These are phyloP conservation scores for Melanotaenia pygmaea DNA, from an alignment of 2,797 vertebrate genomes.

Conservation along the genomic window DNA sequence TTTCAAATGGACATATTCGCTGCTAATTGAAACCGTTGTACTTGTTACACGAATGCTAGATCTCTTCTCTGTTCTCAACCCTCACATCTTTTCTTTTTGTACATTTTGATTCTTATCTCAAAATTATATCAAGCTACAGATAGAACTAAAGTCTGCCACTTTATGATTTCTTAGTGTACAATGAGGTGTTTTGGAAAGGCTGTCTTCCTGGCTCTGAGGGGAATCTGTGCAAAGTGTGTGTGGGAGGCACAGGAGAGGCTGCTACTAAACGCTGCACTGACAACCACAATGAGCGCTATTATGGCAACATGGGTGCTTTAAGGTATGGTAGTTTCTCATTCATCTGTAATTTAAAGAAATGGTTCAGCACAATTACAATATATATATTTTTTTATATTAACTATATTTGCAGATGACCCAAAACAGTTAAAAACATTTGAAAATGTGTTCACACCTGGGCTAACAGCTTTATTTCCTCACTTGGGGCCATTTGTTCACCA, in stretches of 20 bases:
- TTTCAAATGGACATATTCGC: neutral
- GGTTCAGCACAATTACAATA: neutral
- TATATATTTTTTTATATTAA: neutral
- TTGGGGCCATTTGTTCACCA: neutral
- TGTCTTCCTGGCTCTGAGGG: constrained; percentile 90
- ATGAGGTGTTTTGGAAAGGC: constrained; percentile 90
- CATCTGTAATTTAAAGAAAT: neutral
- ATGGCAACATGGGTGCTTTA: constrained; percentile 91
- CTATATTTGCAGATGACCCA: neutral
- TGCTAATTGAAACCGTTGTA: neutral
- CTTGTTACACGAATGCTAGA: neutral
- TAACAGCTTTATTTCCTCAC: neutral
- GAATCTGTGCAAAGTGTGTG: constrained; percentile 91
- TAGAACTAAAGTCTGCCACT: neutral
- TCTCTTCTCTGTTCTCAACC: neutral
- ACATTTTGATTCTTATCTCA: neutral
- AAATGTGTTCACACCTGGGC: neutral
- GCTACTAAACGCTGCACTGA: constrained; percentile 88
- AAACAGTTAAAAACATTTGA: neutral
- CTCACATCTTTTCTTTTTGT: constrained; percentile 1
- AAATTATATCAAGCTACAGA: neutral
- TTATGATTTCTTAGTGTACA: constrained; percentile 79
- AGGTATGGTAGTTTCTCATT: constrained; percentile 73
- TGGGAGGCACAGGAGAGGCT: constrained; percentile 85
- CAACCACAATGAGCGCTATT: constrained; percentile 91